Conservation (phyloP, 2,113 vertebrate species). For the Notothenia coriiceps region DNA sequence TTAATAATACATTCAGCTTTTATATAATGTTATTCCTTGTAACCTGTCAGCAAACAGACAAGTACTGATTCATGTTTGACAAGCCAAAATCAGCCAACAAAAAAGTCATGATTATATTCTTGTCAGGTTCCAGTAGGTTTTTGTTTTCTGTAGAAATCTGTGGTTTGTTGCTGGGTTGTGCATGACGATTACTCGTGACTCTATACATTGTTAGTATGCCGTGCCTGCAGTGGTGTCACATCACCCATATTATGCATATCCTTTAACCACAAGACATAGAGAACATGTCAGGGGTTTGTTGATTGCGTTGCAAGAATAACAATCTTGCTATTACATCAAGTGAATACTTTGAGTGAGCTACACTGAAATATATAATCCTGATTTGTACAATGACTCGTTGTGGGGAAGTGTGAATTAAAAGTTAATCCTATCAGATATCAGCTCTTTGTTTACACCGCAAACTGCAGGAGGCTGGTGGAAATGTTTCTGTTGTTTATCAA, state of each 20-base stretch:
- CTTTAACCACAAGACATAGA: neutral
- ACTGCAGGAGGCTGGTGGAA: conserved; percentile 46
- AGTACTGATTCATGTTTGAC: neutral
- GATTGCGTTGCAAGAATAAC: too few relatives aligned
- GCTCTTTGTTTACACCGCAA: conserved; percentile 67
- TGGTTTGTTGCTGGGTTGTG: conserved; percentile 3
- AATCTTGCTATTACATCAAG: neutral
- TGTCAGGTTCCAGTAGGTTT: too few relatives aligned
- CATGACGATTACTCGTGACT: conserved; percentile 10
- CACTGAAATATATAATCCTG: neutral
- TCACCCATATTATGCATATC: conserved; percentile 26
- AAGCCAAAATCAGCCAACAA: neutral
- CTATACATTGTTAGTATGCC: neutral
- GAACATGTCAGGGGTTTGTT: conserved; percentile 1
- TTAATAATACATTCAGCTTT: neutral
- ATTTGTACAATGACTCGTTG: conserved; percentile 14
- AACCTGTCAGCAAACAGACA: neutral
- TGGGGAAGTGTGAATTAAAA: neutral
- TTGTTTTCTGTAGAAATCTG: neutral
- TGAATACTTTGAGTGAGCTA: neutral
- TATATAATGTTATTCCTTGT: neutral
- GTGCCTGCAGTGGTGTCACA: neutral
- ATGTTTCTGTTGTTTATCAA: conserved; percentile 40
- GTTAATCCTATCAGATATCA: conserved; percentile 1
- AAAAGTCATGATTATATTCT: neutral